These are phyloP conservation scores for Galaxea fascicularis DNA, from an alignment of 92 coral and sea anemone genomes.

Conservation along the genomic window DNA sequence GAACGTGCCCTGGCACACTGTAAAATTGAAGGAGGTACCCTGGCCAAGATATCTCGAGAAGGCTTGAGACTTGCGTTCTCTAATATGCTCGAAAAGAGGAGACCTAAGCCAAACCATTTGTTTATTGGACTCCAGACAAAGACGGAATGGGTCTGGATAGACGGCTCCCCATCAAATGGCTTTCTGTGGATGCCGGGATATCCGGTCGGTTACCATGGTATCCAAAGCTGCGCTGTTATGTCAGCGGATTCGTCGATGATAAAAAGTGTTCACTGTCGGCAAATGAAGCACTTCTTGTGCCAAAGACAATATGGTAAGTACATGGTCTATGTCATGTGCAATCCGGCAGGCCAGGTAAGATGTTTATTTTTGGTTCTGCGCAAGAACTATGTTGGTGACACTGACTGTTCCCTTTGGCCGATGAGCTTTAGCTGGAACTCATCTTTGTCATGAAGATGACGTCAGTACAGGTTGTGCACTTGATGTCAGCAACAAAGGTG, in stretches of 20 bases:
- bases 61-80: constrained; percentile 35
- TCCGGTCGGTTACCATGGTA: constrained; percentile 20
- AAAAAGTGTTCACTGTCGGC: constrained; percentile 11
- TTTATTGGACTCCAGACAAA: constrained; percentile 9
- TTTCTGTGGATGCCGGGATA: constrained; percentile 27
- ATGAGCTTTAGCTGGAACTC: no score
- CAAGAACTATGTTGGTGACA: no score
- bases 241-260: constrained; percentile 5
- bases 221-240: constrained; percentile 29
- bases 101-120: constrained; percentile 24
- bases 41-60: constrained; percentile 40
- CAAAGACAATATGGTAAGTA: constrained; percentile 22
- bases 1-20: neutral
- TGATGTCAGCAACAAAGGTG: no score
- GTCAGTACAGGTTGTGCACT: no score
- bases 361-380: no score
- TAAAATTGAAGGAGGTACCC: constrained; percentile 14
- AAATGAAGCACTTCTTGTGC: neutral
- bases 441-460: no score
- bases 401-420: no score
- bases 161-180: constrained; percentile 10
- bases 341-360: no score
- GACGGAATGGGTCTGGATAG: constrained; percentile 25
- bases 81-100: constrained; percentile 20
- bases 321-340: neutral